Percentiles rank a stretch among this genome's conserved stretches.
Evolutionary conservation across 2,113 vertebrate species (phyloP).

Genomic region (Sorex araneus): DNA sequence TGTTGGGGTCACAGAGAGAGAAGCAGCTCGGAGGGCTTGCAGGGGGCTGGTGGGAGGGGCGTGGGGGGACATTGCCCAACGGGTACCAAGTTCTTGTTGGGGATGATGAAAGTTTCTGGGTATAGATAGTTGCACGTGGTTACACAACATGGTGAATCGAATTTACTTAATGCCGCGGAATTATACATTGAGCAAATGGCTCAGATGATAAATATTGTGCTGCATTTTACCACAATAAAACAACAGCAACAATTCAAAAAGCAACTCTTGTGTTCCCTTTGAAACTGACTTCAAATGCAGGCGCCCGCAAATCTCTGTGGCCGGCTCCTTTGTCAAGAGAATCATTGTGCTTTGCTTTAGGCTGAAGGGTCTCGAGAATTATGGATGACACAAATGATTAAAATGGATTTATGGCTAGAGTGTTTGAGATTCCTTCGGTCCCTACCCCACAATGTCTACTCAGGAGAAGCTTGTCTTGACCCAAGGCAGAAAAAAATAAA

Average conservation of each 20-base stretch:
- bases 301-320: slow-evolving; percentile 4
- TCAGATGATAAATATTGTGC: slow-evolving; percentile 58
- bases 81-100: not conserved
- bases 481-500: slow-evolving; percentile 52
- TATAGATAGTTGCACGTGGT: slow-evolving; percentile 21
- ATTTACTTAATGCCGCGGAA: slow-evolving; percentile 54
- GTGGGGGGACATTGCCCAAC: not conserved
- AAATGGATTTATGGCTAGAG: slow-evolving; percentile 67
- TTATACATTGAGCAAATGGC: not conserved
- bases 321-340: slow-evolving; percentile 54
- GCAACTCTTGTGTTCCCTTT: slow-evolving; percentile 53
- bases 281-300: slow-evolving; percentile 75
- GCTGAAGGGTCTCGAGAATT: slow-evolving; percentile 63
- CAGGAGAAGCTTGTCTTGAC: slow-evolving; percentile 25
- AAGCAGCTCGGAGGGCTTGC: not conserved
- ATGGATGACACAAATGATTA: slow-evolving; percentile 16
- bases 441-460: not conserved
- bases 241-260: not conserved
- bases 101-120: slow-evolving; percentile 3
- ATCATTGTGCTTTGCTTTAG: slow-evolving; percentile 49
- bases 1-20: not conserved
- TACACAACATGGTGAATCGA: slow-evolving; percentile 14
- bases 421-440: slow-evolving; percentile 49
- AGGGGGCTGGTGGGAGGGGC: not conserved
- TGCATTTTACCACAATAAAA: slow-evolving; percentile 47